Conservation (phyloP, 2,888 invertebrate genomes). For the Drosophila hawaiiensis region DNA sequence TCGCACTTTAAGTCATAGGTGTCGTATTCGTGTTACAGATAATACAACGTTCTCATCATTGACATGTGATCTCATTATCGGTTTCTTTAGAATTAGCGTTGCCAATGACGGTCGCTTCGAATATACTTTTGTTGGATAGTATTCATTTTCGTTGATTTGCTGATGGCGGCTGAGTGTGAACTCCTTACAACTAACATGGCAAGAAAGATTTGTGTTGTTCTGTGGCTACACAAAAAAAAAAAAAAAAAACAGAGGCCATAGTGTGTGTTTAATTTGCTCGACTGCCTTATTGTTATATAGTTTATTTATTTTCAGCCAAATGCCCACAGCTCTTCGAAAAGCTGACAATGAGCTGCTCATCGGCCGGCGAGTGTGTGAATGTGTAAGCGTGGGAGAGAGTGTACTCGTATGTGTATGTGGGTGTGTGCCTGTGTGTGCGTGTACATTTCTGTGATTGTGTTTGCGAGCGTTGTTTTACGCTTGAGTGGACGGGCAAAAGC, state of each 20-base stretch:
- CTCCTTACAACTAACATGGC: constrained; percentile 16
- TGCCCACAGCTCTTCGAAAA: constrained; percentile 40
- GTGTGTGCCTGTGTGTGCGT: background rate
- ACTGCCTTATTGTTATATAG: constrained; percentile 68
- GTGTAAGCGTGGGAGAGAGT: background rate
- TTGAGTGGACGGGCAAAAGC: constrained; percentile 64
- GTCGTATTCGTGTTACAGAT: background rate
- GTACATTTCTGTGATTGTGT: constrained; percentile 32
- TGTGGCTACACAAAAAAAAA: constrained; percentile 10
- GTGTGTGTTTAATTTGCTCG: constrained; percentile 72
- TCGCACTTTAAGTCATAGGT: background rate
- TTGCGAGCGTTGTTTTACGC: constrained; percentile 68
- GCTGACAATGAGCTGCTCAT: constrained; percentile 46
- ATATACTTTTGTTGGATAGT: constrained; percentile 47
- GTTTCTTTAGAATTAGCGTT: constrained; percentile 2
- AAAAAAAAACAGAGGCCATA: constrained; percentile 30
- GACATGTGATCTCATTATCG: background rate
- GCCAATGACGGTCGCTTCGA: constrained; percentile 34
- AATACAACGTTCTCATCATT: background rate
- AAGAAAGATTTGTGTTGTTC: constrained; percentile 30
- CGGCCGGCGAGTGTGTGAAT: constrained; percentile 1
- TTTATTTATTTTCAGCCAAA: constrained; percentile 70
- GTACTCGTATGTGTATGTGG: constrained; percentile 4
- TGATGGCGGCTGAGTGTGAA: constrained; percentile 37
- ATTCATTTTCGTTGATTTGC: constrained; percentile 55